Evolutionary conservation across 2,888 invertebrate species (phyloP), one percentile per base, ranked within the genome.

Genomic region (Agonopterix subpropinquella): DNA sequence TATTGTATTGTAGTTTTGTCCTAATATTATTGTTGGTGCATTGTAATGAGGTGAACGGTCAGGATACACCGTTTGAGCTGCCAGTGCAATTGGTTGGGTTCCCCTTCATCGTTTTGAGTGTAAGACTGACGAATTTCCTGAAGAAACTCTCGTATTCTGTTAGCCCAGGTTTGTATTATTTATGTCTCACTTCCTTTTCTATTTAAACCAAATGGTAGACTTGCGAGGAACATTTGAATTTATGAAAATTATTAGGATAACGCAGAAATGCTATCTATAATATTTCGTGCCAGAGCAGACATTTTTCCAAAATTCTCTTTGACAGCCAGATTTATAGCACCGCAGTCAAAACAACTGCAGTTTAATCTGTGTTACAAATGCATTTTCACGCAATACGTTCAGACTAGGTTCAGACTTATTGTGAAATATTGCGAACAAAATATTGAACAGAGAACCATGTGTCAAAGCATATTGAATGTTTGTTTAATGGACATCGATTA

Each of bases 41-140:
- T 48, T 58, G 43, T 53, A 49, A 48, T 4, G 52, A 56, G 47
- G 63, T 62, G n/a, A 50, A 51, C 11, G 49, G 62, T 44, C 65
- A 72, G 51, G 90, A 91, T 61, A 90, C 91, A 10, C 66, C 90
- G 0, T 93, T 95, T 67, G 93, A 95, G 66, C 75, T 96, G 49
- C 96, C 96, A 9, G 95, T 96, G n/a, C 95, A 96, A 69, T 82
- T 96, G 49, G 89, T 96, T 41, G 96, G 96, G 28, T 96, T 96
- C 68, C 96, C 96, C 0, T 92, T 95, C 53, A 96, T 96, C 59
- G 92, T 95, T 47, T 79, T 94, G 7, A 93, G 94, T 35, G 95
- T 96, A 9, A 89, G 93, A 58, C 77, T 95, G 48, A 92, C 94
- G 1, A 95, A 95, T 80, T 96, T 96, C 70, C 91, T 95, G 54